A percentile compares a stretch with the other conserved stretches of the same genome.
phyloP scores from a whole-genome alignment of 2,113 vertebrate genomes.

The Rhabdomys dilectus region DNA sequence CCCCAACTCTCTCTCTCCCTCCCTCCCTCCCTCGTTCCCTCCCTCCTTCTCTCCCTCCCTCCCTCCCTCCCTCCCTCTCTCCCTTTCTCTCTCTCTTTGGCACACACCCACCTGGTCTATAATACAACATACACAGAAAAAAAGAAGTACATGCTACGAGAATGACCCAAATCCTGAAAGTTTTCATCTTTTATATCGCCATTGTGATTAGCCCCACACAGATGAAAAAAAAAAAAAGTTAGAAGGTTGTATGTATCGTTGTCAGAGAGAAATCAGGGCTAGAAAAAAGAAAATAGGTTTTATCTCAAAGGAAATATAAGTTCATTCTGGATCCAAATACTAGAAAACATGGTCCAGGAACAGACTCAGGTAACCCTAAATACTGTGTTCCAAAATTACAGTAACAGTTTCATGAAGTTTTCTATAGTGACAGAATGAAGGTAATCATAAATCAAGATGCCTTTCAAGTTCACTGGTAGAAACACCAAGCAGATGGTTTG shows the following conservation, averaged over 20 bases:
- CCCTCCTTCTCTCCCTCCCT: too few relatives aligned
- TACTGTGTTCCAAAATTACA: neutral
- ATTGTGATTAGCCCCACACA: neutral
- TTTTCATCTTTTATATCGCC: neutral
- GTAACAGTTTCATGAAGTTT: neutral
- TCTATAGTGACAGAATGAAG: neutral
- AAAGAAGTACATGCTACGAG: neutral
- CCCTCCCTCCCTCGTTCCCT: neutral
- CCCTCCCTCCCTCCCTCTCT: too few relatives aligned
- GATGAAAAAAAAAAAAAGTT: neutral
- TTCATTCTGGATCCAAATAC: neutral
- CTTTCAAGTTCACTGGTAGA: neutral
- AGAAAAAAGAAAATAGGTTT: neutral
- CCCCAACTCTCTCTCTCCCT: neutral
- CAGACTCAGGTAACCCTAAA: neutral
- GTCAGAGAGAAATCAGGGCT: neutral
- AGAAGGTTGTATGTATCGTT: neutral
- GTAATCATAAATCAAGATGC: neutral
- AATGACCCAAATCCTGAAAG: neutral
- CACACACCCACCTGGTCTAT: neutral
- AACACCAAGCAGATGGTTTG: neutral
- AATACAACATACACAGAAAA: too few relatives aligned
- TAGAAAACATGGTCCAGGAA: neutral
- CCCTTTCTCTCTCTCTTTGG: too few relatives aligned
- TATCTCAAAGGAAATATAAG: neutral